Evolutionary conservation across 2,113 vertebrate genomes (phyloP).

Genomic region (Halcyon malimbica): DNA sequence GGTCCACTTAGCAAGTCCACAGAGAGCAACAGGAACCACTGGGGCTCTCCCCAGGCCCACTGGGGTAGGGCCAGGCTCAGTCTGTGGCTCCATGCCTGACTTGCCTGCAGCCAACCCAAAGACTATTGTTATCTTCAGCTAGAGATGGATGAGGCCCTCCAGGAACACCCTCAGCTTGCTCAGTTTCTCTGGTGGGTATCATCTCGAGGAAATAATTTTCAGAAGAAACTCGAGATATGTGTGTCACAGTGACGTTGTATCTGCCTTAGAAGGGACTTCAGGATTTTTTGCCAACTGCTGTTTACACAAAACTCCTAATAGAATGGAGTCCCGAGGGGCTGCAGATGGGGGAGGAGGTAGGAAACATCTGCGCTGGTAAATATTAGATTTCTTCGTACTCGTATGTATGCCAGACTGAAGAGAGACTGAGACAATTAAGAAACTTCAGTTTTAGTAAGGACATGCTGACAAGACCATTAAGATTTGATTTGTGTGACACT

Average conservation of each 20-base stretch:
- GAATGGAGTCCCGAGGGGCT: background rate
- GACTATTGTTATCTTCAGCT: background rate
- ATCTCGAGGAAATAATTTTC: background rate
- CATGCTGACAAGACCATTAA: background rate
- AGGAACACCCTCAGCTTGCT: background rate
- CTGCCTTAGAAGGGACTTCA: background rate
- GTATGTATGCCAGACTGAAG: background rate
- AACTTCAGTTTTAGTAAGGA: slow-evolving; percentile 22
- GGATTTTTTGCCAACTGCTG: background rate
- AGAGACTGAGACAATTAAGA: slow-evolving; percentile 44
- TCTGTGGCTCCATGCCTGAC: background rate
- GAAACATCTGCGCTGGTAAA: slow-evolving; percentile 46
- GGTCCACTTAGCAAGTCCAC: background rate
- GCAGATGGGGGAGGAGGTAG: slow-evolving; percentile 31
- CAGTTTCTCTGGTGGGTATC: background rate
- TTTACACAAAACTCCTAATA: background rate
- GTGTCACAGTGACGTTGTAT: background rate
- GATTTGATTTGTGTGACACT: background rate
- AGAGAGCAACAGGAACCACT: background rate
- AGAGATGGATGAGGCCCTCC: background rate
- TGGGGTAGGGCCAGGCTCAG: background rate
- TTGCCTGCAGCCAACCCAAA: background rate
- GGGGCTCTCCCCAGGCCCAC: background rate
- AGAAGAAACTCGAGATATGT: background rate
- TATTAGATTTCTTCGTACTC: slow-evolving; percentile 52